phyloP scores from a whole-genome alignment of 2,888 invertebrate genomes.

The Erebia ligea region DNA sequence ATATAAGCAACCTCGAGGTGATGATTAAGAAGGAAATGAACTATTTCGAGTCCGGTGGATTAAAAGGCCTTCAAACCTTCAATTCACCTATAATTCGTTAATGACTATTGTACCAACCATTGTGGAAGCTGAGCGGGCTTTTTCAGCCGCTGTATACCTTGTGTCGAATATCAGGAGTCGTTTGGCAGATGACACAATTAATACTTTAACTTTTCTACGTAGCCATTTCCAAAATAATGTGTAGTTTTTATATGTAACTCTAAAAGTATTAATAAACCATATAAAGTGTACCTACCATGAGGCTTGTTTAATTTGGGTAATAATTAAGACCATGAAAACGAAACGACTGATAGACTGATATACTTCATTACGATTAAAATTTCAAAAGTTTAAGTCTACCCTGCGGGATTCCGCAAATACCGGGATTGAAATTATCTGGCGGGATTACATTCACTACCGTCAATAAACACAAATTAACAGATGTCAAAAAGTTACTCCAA shows the following conservation, averaged over 20 bases:
- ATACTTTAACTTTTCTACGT: constrained; percentile 9
- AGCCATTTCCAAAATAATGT: not conserved
- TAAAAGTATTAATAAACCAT: too few species aligned
- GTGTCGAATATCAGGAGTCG: constrained; percentile 14
- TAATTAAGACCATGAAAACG: too few species aligned
- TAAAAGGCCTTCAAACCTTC: not conserved
- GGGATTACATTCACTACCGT: too few species aligned
- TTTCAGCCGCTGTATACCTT: constrained; percentile 31
- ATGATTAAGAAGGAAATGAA: not conserved
- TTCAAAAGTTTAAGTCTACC: too few species aligned
- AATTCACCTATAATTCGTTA: not conserved
- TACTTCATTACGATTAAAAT: too few species aligned
- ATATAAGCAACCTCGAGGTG: not conserved
- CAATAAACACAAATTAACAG: too few species aligned
- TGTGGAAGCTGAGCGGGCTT: constrained; percentile 32
- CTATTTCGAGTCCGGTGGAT: not conserved
- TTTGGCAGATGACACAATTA: constrained; percentile 23
- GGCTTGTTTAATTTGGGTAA: too few species aligned
- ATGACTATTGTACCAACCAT: constrained; percentile 22
- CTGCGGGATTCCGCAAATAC: too few species aligned
- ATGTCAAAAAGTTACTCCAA: too few species aligned
- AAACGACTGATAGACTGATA: too few species aligned
- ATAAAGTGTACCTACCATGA: too few species aligned
- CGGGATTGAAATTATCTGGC: too few species aligned
- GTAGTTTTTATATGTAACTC: not conserved